Evolutionary conservation across 2,888 invertebrate species (phyloP).

Genomic region (Meiosimyza platycephala): DNA sequence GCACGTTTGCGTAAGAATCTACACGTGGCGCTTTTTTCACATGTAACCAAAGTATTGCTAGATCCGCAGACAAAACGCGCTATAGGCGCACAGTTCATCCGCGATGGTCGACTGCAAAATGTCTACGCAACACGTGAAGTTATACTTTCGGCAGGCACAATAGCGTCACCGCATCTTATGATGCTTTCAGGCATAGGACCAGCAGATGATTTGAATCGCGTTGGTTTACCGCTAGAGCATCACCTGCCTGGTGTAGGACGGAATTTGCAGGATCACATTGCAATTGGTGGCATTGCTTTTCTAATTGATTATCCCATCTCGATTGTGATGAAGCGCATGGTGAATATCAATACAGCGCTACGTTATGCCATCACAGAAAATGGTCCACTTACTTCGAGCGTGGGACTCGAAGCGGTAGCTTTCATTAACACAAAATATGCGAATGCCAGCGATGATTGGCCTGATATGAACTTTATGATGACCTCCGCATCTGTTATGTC

Average conservation of each 20-base stretch:
- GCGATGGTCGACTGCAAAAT: slow-evolving; percentile 71
- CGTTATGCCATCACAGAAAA: slow-evolving; percentile 88
- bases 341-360: slow-evolving; percentile 84
- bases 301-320: slow-evolving; percentile 84
- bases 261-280: slow-evolving; percentile 91
- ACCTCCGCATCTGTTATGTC: slow-evolving; percentile 84
- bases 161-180: slow-evolving; percentile 90
- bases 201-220: slow-evolving; percentile 76
- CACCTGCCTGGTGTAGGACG: slow-evolving; percentile 86
- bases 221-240: slow-evolving; percentile 79
- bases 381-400: slow-evolving; percentile 86
- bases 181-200: slow-evolving; percentile 92
- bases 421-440: slow-evolving; percentile 91
- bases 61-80: slow-evolving; percentile 79
- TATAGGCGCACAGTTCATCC: slow-evolving; percentile 82
- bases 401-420: slow-evolving; percentile 88
- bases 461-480: slow-evolving; percentile 92
- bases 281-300: slow-evolving; percentile 85
- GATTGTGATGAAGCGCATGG: slow-evolving; percentile 82
- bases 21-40: slow-evolving; percentile 83
- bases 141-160: slow-evolving; percentile 78
- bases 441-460: slow-evolving; percentile 88
- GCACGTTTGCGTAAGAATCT: slow-evolving; percentile 81
- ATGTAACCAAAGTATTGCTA: slow-evolving; percentile 82
- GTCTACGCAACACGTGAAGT: slow-evolving; percentile 65